Percentiles rank a stretch among this genome's conserved stretches.
These are phyloP conservation scores for Cassiopea andromeda DNA, from an alignment of 30 jellyfish, hydroid and myxozoan genomes.

Conservation along the genomic window DNA sequence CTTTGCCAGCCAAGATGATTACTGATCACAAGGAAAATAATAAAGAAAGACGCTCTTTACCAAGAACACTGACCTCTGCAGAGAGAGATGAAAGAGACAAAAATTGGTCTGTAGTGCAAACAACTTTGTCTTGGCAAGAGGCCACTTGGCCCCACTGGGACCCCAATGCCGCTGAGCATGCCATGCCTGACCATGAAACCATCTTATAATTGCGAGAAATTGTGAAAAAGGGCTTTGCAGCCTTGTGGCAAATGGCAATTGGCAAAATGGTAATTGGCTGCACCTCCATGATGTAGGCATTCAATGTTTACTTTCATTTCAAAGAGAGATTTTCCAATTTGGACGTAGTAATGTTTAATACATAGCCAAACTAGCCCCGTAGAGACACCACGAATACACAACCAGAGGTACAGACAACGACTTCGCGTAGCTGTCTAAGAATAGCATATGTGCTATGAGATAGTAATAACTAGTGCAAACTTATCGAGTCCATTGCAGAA, in stretches of 20 bases:
- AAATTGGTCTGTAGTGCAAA: conserved; percentile 19
- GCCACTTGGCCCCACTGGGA: conserved; percentile 93
- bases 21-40: conserved; percentile 18
- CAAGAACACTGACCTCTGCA: conserved; percentile 24
- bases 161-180: conserved; percentile 60
- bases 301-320: background rate
- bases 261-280: background rate
- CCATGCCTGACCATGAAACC: conserved; percentile 90
- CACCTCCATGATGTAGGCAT: background rate
- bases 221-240: background rate
- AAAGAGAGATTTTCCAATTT: background rate
- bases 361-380: no score
- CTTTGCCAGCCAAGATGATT: conserved; percentile 61
- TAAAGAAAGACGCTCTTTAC: conserved; percentile 22
- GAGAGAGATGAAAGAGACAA: background rate
- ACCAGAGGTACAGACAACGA: no score
- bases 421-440: no score
- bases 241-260: background rate
- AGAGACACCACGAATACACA: no score
- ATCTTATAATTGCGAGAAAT: conserved; percentile 21
- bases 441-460: no score
- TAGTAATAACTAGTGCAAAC: no score
- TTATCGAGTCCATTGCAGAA: no score
- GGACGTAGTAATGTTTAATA: no score
- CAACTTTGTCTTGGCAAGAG: conserved; percentile 60